phyloP scores from a whole-genome alignment of 2,888 invertebrate species.

The Dendrolimus pini region DNA sequence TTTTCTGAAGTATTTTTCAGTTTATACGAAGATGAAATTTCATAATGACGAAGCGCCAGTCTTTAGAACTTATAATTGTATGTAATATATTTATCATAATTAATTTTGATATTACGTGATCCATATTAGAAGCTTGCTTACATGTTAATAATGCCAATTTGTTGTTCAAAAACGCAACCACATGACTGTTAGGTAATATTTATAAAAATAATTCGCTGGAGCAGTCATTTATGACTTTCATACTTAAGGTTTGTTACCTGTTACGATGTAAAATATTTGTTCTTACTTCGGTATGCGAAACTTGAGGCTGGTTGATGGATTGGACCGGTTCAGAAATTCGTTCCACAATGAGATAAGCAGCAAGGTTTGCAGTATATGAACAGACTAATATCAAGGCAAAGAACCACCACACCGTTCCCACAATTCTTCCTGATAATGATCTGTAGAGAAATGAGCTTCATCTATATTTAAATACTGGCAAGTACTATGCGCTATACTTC shows the following conservation, averaged over 20 bases:
- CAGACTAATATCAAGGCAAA: conserved; percentile 98
- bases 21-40: not conserved
- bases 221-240: conserved; percentile 28
- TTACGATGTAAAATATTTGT: conserved; percentile 34
- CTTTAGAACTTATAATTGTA: not conserved
- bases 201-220: conserved; percentile 31
- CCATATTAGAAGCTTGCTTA: no score
- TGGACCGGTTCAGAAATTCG: conserved; percentile 91
- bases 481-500: no score
- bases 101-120: not conserved
- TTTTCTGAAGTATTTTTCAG: not conserved
- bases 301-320: conserved; percentile 91
- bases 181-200: no score
- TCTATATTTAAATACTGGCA: no score
- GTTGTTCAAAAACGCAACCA: no score
- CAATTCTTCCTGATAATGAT: conserved; percentile 94
- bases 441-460: conserved; percentile 38
- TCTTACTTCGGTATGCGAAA: conserved; percentile 92
- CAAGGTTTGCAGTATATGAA: conserved; percentile 98
- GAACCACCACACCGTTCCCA: conserved; percentile 99
- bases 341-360: conserved; percentile 98
- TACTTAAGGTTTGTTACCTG: conserved; percentile 45
- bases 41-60: not conserved
- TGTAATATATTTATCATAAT: no score
- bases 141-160: no score